Evolutionary conservation across 2,888 invertebrate genomes (phyloP).

Genomic region (Ichneumoninae sp.): DNA sequence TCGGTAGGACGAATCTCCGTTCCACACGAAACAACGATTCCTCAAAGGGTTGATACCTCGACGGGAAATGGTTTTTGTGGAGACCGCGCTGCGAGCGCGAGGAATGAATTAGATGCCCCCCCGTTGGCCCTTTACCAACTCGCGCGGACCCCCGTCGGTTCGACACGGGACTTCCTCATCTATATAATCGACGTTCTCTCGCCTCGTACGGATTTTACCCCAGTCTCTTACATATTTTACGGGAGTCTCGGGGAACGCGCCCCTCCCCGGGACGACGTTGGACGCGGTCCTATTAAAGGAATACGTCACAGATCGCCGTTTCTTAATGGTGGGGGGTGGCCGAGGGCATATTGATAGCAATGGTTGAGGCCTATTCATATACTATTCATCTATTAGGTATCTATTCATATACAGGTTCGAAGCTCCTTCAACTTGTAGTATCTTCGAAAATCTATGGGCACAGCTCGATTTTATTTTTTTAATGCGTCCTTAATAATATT

Average conservation of each 20-base stretch:
- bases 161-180: conserved; percentile 37
- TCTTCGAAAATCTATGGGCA: too few relatives aligned
- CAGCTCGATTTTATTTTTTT: too few relatives aligned
- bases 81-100: conserved; percentile 29
- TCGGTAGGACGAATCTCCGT: too few relatives aligned
- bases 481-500: too few relatives aligned
- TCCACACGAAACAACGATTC: too few relatives aligned
- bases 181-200: conserved; percentile 16
- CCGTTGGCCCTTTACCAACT: conserved; percentile 57
- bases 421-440: too few relatives aligned
- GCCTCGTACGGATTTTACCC: neutral
- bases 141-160: conserved; percentile 40
- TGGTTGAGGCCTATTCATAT: too few relatives aligned
- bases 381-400: too few relatives aligned
- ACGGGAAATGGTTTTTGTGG: neutral
- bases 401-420: too few relatives aligned
- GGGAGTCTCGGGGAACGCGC: conserved; percentile 26
- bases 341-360: too few relatives aligned
- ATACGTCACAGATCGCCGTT: too few relatives aligned
- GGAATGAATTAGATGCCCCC: conserved; percentile 62
- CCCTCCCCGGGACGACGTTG: neutral
- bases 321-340: too few relatives aligned
- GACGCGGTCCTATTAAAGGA: neutral
- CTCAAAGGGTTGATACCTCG: neutral
- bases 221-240: conserved; percentile 30